Percentiles rank a stretch among this genome's conserved stretches.
Evolutionary conservation across 2,797 vertebrate genomes (phyloP).

Genomic region (Coilia nasus): DNA sequence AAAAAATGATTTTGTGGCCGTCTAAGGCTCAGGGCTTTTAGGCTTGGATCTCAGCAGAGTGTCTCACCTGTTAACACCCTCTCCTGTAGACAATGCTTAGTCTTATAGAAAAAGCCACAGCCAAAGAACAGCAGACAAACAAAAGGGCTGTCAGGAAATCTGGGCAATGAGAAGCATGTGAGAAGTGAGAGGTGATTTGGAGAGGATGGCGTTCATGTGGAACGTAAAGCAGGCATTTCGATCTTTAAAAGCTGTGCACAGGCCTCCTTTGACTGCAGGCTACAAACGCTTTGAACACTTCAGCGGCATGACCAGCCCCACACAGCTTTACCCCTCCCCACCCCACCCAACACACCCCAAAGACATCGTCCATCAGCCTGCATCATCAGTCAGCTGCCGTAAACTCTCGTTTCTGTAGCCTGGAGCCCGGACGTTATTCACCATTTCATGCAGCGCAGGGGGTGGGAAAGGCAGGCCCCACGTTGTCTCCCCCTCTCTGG

Average conservation of each 20-base stretch:
- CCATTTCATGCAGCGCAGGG: conserved; percentile 28
- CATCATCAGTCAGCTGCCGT: conserved; percentile 39
- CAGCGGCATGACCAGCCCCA: not conserved
- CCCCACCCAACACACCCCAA: not conserved
- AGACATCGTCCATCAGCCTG: conserved; percentile 35
- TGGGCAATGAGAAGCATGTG: not conserved
- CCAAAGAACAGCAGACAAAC: conserved; percentile 11
- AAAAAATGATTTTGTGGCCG: conserved; percentile 1
- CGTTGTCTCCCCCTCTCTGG: conserved; percentile 34
- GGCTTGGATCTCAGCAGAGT: not conserved
- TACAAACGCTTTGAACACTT: conserved; percentile 23
- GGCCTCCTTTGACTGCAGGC: not conserved
- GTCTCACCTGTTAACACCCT: not conserved
- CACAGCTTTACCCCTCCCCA: not conserved
- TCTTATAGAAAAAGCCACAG: not conserved
- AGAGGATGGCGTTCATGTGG: not conserved
- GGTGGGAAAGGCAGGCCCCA: not conserved
- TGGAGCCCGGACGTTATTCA: conserved; percentile 46
- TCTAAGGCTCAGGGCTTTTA: not conserved
- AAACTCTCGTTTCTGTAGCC: conserved; percentile 48
- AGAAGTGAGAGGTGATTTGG: not conserved
- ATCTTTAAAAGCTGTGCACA: conserved; percentile 15
- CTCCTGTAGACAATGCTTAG: not conserved
- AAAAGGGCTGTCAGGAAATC: not conserved
- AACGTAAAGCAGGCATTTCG: not conserved